phyloP scores from a whole-genome alignment of 2,888 invertebrate genomes.

The Emmelina monodactyla region DNA sequence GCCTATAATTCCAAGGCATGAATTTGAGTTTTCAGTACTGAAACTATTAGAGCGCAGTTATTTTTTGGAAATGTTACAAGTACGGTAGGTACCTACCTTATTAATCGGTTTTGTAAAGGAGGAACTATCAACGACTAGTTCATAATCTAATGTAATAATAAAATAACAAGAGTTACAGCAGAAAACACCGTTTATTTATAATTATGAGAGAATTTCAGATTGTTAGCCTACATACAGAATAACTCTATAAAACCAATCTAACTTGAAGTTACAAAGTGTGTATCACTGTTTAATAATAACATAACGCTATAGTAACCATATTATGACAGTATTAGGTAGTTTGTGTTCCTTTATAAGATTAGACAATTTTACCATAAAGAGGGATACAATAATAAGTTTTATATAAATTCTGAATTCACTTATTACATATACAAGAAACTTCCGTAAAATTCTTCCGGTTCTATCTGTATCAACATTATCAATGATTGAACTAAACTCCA shows the following conservation, averaged over 20 bases:
- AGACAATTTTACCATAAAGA: slow-evolving; percentile 42
- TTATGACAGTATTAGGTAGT: slow-evolving; percentile 32
- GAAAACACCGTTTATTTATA: slow-evolving; percentile 70
- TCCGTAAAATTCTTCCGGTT: slow-evolving; percentile 40
- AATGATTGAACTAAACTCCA: slow-evolving; percentile 50
- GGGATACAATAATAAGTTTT: slow-evolving; percentile 37
- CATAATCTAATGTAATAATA: neutral
- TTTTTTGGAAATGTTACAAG: no score
- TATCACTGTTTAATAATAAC: slow-evolving; percentile 40
- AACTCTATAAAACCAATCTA: slow-evolving; percentile 66
- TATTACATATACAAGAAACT: slow-evolving; percentile 43
- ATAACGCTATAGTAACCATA: slow-evolving; percentile 28
- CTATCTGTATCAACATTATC: slow-evolving; percentile 57
- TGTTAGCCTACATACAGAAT: slow-evolving; percentile 67
- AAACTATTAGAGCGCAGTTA: no score
- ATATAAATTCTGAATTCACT: slow-evolving; percentile 44
- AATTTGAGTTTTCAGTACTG: no score
- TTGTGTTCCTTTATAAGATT: slow-evolving; percentile 54
- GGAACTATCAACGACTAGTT: no score
- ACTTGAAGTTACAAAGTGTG: slow-evolving; percentile 53
- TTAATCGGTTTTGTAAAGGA: no score
- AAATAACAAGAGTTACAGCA: slow-evolving; percentile 39
- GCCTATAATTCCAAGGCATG: no score
- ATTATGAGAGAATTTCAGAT: slow-evolving; percentile 69
- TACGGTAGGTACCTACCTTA: no score